Percentiles rank a stretch among this genome's conserved stretches.
These are phyloP conservation scores for Cepaea nemoralis DNA, from an alignment of 1,140 invertebrate genomes.

Conservation along the genomic window DNA sequence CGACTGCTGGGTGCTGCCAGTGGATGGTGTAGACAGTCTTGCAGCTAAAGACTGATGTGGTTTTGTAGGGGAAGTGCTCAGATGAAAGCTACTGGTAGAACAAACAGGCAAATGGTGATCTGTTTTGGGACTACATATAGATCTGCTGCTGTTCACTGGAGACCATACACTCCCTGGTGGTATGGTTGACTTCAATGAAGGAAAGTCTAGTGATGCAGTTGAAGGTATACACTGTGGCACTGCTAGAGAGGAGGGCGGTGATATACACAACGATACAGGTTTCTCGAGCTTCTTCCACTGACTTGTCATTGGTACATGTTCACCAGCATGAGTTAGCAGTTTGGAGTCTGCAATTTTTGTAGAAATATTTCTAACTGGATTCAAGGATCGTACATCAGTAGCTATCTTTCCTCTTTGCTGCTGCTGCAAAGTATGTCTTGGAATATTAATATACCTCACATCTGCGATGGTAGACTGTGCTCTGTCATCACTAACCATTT, in stretches of 20 bases:
- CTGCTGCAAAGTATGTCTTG: no score
- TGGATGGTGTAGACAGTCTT: background rate
- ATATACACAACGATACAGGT: background rate
- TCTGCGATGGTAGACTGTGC: no score
- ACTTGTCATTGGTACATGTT: background rate
- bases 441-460: no score
- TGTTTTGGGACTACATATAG: background rate
- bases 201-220: background rate
- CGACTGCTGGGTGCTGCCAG: no score
- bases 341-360: no score
- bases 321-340: background rate
- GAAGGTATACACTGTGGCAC: background rate
- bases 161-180: background rate
- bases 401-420: no score
- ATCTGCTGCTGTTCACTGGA: background rate
- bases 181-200: background rate
- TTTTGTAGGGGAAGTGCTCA: background rate
- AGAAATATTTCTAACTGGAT: background rate
- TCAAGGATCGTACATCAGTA: no score
- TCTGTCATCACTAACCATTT: no score
- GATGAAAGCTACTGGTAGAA: background rate
- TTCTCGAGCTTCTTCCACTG: background rate
- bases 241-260: background rate
- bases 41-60: background rate
- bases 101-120: background rate